phyloP scores from a whole-genome alignment of 30 jellyfish, hydroid and myxozoan genomes.

The Hydractinia echinata region DNA sequence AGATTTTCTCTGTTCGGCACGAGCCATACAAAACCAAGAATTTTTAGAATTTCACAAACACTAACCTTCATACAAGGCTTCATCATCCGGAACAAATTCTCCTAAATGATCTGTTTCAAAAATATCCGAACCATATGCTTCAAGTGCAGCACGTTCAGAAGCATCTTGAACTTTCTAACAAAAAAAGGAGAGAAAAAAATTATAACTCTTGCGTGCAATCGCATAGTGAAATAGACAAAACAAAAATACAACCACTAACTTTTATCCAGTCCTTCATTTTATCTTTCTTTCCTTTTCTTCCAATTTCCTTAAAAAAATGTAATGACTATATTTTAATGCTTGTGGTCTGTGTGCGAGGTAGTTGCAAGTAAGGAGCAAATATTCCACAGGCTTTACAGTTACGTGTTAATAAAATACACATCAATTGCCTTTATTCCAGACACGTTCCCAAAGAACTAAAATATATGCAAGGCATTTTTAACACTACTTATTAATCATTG shows the following conservation, averaged over 20 bases:
- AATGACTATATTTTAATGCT: no score
- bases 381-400: no score
- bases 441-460: no score
- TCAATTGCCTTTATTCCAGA: no score
- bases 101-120: neutral
- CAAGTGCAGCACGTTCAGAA: conserved; percentile 62
- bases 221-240: neutral
- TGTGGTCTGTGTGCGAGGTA: no score
- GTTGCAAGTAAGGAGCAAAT: no score
- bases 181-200: neutral
- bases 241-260: conserved; percentile 1
- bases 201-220: neutral
- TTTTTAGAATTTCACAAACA: neutral
- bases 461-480: no score
- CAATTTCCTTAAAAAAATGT: neutral
- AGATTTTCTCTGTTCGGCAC: neutral
- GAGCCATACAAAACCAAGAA: conserved; percentile 39
- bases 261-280: conserved; percentile 63
- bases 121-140: conserved; percentile 52
- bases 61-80: conserved; percentile 29
- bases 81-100: conserved; percentile 33
- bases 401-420: no score
- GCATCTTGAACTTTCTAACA: conserved; percentile 62
- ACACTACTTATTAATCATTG: no score
- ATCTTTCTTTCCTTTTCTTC: conserved; percentile 9